Evolutionary conservation across 1,140 invertebrate genomes (phyloP), one percentile per base, ranked within the genome.

Genomic region (Akabosia matsudoensis): DNA sequence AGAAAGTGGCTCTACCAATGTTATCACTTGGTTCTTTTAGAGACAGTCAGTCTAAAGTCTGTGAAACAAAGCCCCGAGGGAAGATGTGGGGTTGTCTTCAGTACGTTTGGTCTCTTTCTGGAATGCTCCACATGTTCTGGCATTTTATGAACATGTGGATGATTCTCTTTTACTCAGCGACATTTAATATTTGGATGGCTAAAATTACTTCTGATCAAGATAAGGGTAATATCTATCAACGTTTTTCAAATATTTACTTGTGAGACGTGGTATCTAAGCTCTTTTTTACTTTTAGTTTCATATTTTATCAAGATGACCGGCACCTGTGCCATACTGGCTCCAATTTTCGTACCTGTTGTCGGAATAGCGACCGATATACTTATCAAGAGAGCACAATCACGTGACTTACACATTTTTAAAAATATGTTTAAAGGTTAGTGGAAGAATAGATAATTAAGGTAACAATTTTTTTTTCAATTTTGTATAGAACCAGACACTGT

Each of bases 61-160:
- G 56, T 22, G 24, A 22, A 64, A 22, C 24, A 7, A 28, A 22
- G 56, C 7, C 4, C 4, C 7, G n/a, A 64, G 56, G 4, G 13
- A 24, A 28, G 10, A 64, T 64, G 7, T 64, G 56, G 28, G 56
- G 7, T 22, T 28, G 24, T 64, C n/a, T n/a, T n/a, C n/a, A 24
- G 56, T 22, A 64, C n/a, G 7, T 22, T 45, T 45, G 37, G 37
- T 10, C 33, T 7, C 4, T 76, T 4, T 78, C 79, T 1, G 73
- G 72, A 37, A n/a, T 22, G 10, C 45, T 80, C 16, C 77, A 80
- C 64, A 4, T 78, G 1, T 61, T 28, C 7, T 80, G 79, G 79
- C 79, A 80, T 33, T 80, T 78, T 52, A 74, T 78, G 1, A 80
- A 75, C 51, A 56, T 78, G 14, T 78, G 76, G 14, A 52, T 80